Conservation (phyloP, 2,797 vertebrate genomes). For the Borostomias antarcticus region DNA sequence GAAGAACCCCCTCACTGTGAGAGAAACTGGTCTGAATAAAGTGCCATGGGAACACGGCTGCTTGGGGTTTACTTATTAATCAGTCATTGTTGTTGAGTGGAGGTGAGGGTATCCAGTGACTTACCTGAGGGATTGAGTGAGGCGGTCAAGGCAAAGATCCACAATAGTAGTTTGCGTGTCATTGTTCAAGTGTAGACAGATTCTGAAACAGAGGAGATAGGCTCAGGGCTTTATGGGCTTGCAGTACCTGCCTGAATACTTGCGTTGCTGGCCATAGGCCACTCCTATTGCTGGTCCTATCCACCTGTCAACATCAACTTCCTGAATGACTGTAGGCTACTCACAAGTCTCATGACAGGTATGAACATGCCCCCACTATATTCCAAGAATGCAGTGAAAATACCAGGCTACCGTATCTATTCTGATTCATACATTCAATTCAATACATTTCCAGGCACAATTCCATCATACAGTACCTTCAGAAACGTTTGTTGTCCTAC, state of each 20-base stretch:
- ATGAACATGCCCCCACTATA: constrained; percentile 42
- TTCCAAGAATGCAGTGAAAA: constrained; percentile 51
- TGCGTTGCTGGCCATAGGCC: constrained; percentile 36
- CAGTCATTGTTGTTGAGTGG: constrained; percentile 31
- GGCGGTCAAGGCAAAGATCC: constrained; percentile 62
- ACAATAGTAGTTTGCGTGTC: constrained; percentile 57
- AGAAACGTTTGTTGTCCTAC: constrained; percentile 1
- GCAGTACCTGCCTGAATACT: constrained; percentile 39
- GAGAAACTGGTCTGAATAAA: constrained; percentile 9
- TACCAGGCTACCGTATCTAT: background rate
- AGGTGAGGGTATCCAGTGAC: constrained; percentile 56
- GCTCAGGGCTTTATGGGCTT: constrained; percentile 40
- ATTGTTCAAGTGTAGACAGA: constrained; percentile 59
- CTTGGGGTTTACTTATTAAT: constrained; percentile 60
- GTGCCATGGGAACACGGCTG: constrained; percentile 21
- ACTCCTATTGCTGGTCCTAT: constrained; percentile 48
- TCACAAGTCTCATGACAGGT: constrained; percentile 28
- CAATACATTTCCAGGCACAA: background rate
- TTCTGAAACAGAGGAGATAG: constrained; percentile 42
- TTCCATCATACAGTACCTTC: constrained; percentile 11
- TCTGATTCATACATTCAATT: background rate
- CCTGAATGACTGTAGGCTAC: constrained; percentile 32
- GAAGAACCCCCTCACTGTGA: background rate
- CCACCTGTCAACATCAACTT: constrained; percentile 46
- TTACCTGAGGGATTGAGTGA: constrained; percentile 66